These are phyloP conservation scores for Aurelia sp. DNA, from an alignment of 30 jellyfish, hydroid and myxozoan genomes.

Conservation along the genomic window DNA sequence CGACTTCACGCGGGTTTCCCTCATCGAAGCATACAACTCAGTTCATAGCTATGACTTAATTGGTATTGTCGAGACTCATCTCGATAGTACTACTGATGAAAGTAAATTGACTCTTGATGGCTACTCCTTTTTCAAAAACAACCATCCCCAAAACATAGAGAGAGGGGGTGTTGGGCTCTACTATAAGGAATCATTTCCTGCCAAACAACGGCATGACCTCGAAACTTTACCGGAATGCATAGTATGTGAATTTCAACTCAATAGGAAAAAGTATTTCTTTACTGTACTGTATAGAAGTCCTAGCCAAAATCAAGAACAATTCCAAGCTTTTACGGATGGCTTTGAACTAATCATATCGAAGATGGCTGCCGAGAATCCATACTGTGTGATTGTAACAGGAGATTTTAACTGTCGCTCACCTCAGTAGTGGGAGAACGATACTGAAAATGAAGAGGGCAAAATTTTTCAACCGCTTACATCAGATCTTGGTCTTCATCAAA, in stretches of 20 bases:
- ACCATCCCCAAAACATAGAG: conserved; percentile 11
- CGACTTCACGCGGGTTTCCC: conserved; percentile 6
- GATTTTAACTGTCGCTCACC: too few relatives aligned
- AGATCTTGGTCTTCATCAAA: too few relatives aligned
- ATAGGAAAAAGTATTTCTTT: not conserved
- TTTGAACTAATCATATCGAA: not conserved
- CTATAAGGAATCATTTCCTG: conserved; percentile 5
- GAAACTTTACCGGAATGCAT: conserved; percentile 9
- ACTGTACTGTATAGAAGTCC: not conserved
- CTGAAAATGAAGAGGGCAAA: too few relatives aligned
- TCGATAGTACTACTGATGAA: not conserved
- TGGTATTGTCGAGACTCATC: not conserved
- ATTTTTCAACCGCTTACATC: too few relatives aligned
- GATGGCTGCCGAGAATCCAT: conserved; percentile 8
- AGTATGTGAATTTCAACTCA: conserved; percentile 8
- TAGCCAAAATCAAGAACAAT: not conserved
- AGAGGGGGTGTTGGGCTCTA: conserved; percentile 18
- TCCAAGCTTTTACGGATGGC: not conserved
- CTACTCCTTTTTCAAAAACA: conserved; percentile 3
- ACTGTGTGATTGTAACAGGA: too few relatives aligned
- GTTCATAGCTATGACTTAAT: too few relatives aligned
- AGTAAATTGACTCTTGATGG: conserved; percentile 6
- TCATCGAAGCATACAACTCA: too few relatives aligned
- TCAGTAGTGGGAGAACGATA: too few relatives aligned
- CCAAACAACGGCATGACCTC: conserved; percentile 1